phyloP scores from a whole-genome alignment of 2,888 invertebrate genomes.

The Cheilosia impressa region DNA sequence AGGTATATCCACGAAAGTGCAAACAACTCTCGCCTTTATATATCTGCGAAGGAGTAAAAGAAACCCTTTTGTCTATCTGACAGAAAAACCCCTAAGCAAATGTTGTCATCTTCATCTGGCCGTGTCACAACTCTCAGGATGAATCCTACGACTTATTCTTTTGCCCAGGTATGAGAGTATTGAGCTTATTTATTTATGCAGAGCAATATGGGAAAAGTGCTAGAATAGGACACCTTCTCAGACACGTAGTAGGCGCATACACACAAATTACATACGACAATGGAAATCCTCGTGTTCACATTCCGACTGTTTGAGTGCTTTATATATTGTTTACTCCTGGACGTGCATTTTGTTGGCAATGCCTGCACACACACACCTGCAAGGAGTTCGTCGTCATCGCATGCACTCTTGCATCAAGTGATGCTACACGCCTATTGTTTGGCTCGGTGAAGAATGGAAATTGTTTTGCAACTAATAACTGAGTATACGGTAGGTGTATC shows the following conservation, averaged over 20 bases:
- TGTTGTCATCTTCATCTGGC: constrained; percentile 68
- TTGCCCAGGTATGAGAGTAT: constrained; percentile 29
- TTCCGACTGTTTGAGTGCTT: constrained; percentile 70
- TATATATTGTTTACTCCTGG: constrained; percentile 71
- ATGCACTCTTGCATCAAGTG: constrained; percentile 50
- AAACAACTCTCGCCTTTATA: constrained; percentile 42
- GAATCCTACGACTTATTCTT: constrained; percentile 16
- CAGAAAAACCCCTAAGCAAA: constrained; percentile 58
- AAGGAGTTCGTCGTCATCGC: constrained; percentile 53
- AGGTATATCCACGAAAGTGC: constrained; percentile 42
- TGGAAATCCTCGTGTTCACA: constrained; percentile 49
- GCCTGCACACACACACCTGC: not conserved
- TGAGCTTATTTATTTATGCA: constrained; percentile 73
- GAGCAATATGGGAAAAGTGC: constrained; percentile 65
- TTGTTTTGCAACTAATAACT: constrained; percentile 74
- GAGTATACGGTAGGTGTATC: not conserved
- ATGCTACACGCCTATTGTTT: constrained; percentile 47
- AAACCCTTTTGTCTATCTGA: constrained; percentile 59
- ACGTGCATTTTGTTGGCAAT: constrained; percentile 54
- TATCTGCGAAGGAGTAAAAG: constrained; percentile 21
- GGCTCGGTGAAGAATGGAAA: constrained; percentile 54
- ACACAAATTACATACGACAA: constrained; percentile 33
- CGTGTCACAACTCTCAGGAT: constrained; percentile 54
- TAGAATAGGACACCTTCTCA: constrained; percentile 71
- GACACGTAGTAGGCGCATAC: constrained; percentile 68